These are phyloP conservation scores for Thereva unica DNA, from an alignment of 2,888 invertebrate species.

Conservation along the genomic window DNA sequence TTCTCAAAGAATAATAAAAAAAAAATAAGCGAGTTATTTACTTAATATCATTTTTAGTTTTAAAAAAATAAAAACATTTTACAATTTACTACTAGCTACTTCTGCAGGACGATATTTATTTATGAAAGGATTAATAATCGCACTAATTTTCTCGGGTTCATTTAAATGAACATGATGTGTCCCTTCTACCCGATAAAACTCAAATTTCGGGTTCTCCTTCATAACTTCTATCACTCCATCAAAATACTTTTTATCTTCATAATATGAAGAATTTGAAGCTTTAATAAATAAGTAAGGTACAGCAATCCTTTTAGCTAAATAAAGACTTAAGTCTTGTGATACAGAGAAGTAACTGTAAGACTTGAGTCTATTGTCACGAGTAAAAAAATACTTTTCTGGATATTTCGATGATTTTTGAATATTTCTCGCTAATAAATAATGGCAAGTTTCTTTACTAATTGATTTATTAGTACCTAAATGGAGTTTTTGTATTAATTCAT, in stretches of 20 bases:
- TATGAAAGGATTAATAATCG: constrained; percentile 64
- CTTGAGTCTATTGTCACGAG: constrained; percentile 69
- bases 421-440: constrained; percentile 63
- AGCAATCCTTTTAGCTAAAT: constrained; percentile 62
- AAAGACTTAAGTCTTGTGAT: constrained; percentile 60
- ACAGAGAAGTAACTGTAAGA: constrained; percentile 38
- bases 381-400: constrained; percentile 66
- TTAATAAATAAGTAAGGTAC: constrained; percentile 69
- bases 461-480: constrained; percentile 63
- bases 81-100: background rate
- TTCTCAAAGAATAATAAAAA: no score
- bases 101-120: constrained; percentile 46
- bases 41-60: background rate
- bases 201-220: constrained; percentile 62
- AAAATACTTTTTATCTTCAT: constrained; percentile 62
- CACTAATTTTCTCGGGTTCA: constrained; percentile 65
- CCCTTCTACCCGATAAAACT: constrained; percentile 67
- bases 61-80: background rate
- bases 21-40: no score
- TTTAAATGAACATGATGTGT: constrained; percentile 78
- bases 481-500: constrained; percentile 65
- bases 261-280: constrained; percentile 63
- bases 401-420: constrained; percentile 61
- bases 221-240: constrained; percentile 63
- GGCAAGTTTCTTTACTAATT: constrained; percentile 62